Base-by-base conservation (phyloP, 2,113 vertebrate genomes). In the Sebastes schlegelii region DNA sequence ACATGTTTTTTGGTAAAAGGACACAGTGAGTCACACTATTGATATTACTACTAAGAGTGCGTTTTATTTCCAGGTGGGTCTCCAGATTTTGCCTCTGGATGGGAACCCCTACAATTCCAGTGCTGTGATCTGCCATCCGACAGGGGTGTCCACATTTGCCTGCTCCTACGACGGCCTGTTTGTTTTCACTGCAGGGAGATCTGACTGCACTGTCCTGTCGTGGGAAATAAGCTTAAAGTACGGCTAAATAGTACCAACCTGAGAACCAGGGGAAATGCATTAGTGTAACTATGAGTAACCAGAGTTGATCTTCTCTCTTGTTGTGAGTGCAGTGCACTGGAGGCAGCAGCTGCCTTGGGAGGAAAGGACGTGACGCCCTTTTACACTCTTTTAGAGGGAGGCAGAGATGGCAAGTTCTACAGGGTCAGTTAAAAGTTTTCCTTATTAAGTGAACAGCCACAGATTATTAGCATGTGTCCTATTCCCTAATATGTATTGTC, bases 91-190 rank as follows among this genome's bases (percentile, higher is more conserved):
- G 48, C 98, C 98, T 2, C 43, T 97, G 0, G 98, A 99, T 26
- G 98, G 98, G 72, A 99, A 99, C 70, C 98, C 97, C 1, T 96
- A 96, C 90, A 99, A 95, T 88, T 97, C 97, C 9, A 95, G 91
- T 4, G 96, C 96, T 42, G 79, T 97, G 69, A 83, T 97, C 19
- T 97, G 97, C 93, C 98, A 99, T 86, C 95, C 97, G 0, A 74
- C 67, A 0, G 97, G 96, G 0, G 96, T 91, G 64, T 94, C 95
- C 0, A 77, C 94, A 7, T 71, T 99, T 43, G 88, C 96, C 66
- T 90, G 94, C 52, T 98, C 98, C 86, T 92, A 93, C 0, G 96
- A 98, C 0, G 96, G 97, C 0, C 48, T 8, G 60, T 96, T 94
- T 6, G 3, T 96, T 89, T 98, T 99, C 77, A 99, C 98, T 0